Evolutionary conservation across 2,888 invertebrate genomes (phyloP), one percentile per base, ranked within the genome.

Genomic region (Drosophila neotestacea): DNA sequence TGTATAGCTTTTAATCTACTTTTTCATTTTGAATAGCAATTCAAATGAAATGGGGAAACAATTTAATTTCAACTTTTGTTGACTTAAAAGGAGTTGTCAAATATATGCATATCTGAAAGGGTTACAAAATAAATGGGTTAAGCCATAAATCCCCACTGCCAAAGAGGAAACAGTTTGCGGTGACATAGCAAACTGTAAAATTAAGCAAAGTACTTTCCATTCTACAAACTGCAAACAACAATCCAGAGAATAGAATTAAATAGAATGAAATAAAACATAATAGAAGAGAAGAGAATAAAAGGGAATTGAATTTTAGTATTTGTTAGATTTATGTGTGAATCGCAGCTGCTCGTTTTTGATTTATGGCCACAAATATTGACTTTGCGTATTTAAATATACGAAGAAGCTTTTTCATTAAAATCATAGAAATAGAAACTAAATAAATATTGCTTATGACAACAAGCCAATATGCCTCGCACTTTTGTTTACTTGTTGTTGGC

Each of bases 391-490:
- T 74, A 68, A 77, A 77, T 77, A 67, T 60, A 52, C 60, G 60
- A 73, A 62, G 65, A 77, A 74, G 71, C 62, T 71, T 78, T 77
- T 78, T 78, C 78, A 77, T 78, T 77, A 71, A 78, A 78, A 71
- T 78, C 67, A 75, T 77, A 77, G 77, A 77, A 77, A 70, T 75
- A 63, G 77, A 77, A 77, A 77, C 78, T 78, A 77, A 78, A 77
- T 77, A 77, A 77, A 77, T 77, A 77, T 78, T 65, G 67, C 71
- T 63, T 71, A 64, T 74, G 71, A 68, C 78, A 77, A 77, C 67
- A 68, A 58, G 55, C 58, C 77, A 55, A 47, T 64, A 67, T 47
- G 67, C 58, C 64, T 52, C 44, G 70, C 65, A 62, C 63, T 70
- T 62, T 59, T 73, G 77, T 77, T 73, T 77, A 73, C 77, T 73